Evolutionary conservation across 1,140 invertebrate genomes (phyloP), one percentile per base, ranked within the genome.

Genomic region (Drosophila orena): DNA sequence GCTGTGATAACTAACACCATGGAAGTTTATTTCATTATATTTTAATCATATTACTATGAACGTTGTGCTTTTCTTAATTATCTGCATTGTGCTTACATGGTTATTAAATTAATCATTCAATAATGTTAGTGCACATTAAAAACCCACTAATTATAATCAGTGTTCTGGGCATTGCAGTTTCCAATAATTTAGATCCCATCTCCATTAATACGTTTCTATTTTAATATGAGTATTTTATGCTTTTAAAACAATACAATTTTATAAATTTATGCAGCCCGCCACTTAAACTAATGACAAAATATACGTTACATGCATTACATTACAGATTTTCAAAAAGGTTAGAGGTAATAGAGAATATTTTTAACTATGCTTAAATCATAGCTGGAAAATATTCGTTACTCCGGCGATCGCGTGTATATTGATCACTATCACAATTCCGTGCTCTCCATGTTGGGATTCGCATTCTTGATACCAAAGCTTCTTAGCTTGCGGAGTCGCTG

Each of bases 401-500:
- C 20, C 40, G 57, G 22, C 38, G 14, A 30, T 57, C 27, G 8
- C 15, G 34, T 14, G 20, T 4, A 3, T 0, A 0, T 10, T 2
- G 4, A 7, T 27, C 15, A 3, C 7, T 10, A 5, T 70, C 43
- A 89, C 37, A 89, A 49, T 14, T 89, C 84, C 0, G 84, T 89
- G 61, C 77, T 89, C 43, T 90, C 72, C 81, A 85, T 85, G 7
- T 90, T 53, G 14, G 86, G 86, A 79, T 72, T 85, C 52, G 86
- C 75, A 47, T 90, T 91, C 24, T 70, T 66, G 52, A 91, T 79
- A 5, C 89, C 89, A 46, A 91, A 52, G 15, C 44, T 77, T 44
- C 68, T 76, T 7, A 91, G 64, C 20, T 73, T 79, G 7, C 78
- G 78, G 7, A 85, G 58, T 6, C 89, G 80, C 40, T 75, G 66